Base-by-base conservation (phyloP, 2,113 vertebrate genomes). In the Cyphotilapia sp. region DNA sequence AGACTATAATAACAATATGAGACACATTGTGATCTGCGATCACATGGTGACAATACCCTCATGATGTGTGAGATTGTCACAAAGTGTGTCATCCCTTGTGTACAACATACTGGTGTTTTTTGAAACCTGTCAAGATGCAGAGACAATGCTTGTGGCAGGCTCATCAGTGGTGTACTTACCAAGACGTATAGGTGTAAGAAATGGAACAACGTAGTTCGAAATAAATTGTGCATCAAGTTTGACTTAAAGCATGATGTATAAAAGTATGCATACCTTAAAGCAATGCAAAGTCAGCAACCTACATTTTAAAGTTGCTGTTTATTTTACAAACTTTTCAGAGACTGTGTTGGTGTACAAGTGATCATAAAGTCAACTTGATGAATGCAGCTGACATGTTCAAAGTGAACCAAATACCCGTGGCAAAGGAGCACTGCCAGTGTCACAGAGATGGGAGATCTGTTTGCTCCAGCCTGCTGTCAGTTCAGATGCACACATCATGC, bases 401-500 rank as follows among this genome's bases (percentile, higher is more conserved):
- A 84, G 80, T 80, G 51, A 69, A 88, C 81, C 80, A 35, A 87
- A 88, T 63, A 88, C 81, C 78, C 83, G 54, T 22, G 24, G 84
- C 76, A 14, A 82, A 78, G 24, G 71, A 91, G 56, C 45, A 24
- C 47, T 19, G 59, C 33, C 81, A 53, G 66, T 84, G 88, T 90
- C 86, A 83, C 78, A 38, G 82, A 87, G 80, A 89, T 4, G n/a
- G 87, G 49, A 89, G 91, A 92, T 87, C 40, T 59, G 76, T 93
- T 83, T 80, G 88, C 81, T 93, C 89, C 87, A 92, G 89, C 81
- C 87, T 9, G 45, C 88, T 95, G 93, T 95, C 94, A 93, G 90
- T 94, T 94, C 89, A 85, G 33, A 91, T 93, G 87, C 86, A 87
- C 85, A 51, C 88, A 91, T 95, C 91, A 92, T 61, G 86, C 66